Percentiles rank a stretch among this genome's conserved stretches.
phyloP scores from a whole-genome alignment of 2,888 invertebrate species.

The Iphiclides podalirius region DNA sequence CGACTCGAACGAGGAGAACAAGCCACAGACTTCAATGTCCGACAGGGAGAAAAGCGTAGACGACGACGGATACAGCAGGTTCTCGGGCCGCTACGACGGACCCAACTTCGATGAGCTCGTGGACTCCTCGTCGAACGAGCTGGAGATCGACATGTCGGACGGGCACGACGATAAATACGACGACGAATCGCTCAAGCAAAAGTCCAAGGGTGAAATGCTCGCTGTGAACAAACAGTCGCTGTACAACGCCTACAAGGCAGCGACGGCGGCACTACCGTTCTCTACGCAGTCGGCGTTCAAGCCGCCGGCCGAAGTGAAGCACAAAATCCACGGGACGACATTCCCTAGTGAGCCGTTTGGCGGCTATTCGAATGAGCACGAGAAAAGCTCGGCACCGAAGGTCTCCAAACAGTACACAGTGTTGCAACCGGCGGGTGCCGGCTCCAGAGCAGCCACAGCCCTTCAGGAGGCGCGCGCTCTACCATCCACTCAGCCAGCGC shows the following conservation, averaged over 20 bases:
- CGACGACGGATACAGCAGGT: constrained; percentile 69
- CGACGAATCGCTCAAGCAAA: constrained; percentile 68
- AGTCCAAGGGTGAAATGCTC: constrained; percentile 73
- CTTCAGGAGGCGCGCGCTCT: constrained; percentile 86
- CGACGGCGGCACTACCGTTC: constrained; percentile 82
- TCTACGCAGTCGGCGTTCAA: constrained; percentile 90
- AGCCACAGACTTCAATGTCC: constrained; percentile 32
- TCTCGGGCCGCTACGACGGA: constrained; percentile 83
- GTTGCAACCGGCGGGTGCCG: constrained; percentile 89
- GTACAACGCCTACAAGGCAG: constrained; percentile 77
- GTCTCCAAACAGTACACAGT: constrained; percentile 92
- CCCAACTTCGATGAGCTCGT: constrained; percentile 88
- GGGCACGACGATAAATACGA: constrained; percentile 83
- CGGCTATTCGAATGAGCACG: constrained; percentile 82
- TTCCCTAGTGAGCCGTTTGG: constrained; percentile 86
- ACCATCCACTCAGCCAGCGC: constrained; percentile 71
- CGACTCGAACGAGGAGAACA: constrained; percentile 46
- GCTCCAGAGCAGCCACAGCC: constrained; percentile 90
- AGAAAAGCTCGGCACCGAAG: constrained; percentile 56
- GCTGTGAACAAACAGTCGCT: constrained; percentile 74
- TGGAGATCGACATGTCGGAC: constrained; percentile 90
- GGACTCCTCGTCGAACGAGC: constrained; percentile 88
- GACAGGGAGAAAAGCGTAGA: constrained; percentile 59
- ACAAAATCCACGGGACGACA: constrained; percentile 59
- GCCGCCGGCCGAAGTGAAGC: constrained; percentile 85